A percentile compares a stretch with the other conserved stretches of the same genome.
These are phyloP conservation scores for Pelvicachromis taeniatus DNA, from an alignment of 2,113 vertebrate species.

Conservation along the genomic window DNA sequence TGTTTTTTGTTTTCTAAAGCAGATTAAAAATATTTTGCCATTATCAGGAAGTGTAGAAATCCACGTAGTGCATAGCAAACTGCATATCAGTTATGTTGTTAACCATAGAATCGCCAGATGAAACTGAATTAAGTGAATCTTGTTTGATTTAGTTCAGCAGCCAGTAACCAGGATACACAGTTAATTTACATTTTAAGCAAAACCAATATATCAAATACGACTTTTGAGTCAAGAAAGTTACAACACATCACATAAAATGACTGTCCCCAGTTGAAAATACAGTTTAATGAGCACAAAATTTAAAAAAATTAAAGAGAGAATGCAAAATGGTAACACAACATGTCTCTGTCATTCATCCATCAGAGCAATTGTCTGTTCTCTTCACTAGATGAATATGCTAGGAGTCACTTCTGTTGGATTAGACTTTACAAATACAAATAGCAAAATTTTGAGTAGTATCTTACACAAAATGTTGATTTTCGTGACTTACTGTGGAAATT, in stretches of 20 bases:
- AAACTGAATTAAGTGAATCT: neutral
- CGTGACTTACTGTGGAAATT: neutral
- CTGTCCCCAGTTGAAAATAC: neutral
- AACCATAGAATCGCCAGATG: neutral
- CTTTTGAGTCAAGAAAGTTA: neutral
- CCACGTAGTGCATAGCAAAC: neutral
- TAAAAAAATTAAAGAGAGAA: neutral
- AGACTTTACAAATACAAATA: neutral
- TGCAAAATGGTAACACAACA: neutral
- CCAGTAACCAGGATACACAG: neutral
- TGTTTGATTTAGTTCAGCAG: neutral
- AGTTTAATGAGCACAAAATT: neutral
- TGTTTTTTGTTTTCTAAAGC: neutral
- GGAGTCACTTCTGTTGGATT: neutral
- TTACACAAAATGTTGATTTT: neutral
- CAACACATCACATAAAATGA: neutral
- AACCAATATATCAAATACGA: neutral
- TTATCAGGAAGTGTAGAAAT: neutral
- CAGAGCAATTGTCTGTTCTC: accelerated
- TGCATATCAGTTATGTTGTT: neutral
- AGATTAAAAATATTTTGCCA: neutral
- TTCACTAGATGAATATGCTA: neutral
- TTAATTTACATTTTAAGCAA: neutral
- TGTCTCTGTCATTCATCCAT: neutral
- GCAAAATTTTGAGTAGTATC: neutral